Percentiles rank a stretch among this genome's conserved stretches.
phyloP scores from a whole-genome alignment of 1,140 invertebrate species.

The Apis cerana region DNA sequence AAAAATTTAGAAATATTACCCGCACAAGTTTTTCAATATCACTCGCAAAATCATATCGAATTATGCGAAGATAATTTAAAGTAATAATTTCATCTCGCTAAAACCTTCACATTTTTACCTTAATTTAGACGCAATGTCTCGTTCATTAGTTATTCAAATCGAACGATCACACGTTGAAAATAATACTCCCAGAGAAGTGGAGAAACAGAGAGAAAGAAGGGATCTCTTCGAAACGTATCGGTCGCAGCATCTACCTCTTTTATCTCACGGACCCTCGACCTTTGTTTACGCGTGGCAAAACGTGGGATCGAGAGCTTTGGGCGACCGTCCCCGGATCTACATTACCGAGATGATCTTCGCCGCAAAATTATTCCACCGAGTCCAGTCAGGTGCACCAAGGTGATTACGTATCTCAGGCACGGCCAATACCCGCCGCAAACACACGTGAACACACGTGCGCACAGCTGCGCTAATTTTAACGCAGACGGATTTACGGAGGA shows the following conservation, averaged over 20 bases:
- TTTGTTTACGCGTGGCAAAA: conserved; percentile 20
- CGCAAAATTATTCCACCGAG: conserved; percentile 51
- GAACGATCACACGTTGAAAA: too few relatives aligned
- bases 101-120: too few relatives aligned
- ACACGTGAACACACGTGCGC: neutral
- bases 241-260: too few relatives aligned
- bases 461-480: conserved; percentile 36
- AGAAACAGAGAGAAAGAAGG: too few relatives aligned
- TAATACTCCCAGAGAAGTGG: too few relatives aligned
- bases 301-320: neutral
- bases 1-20: neutral
- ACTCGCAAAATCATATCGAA: neutral
- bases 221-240: too few relatives aligned
- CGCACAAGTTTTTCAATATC: neutral
- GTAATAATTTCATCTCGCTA: too few relatives aligned
- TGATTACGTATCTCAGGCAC: conserved; percentile 48
- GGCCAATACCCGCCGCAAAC: conserved; percentile 39
- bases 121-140: too few relatives aligned
- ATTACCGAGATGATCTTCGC: conserved; percentile 46
- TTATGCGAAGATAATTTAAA: too few relatives aligned
- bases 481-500: neutral
- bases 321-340: conserved; percentile 15
- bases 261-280: neutral
- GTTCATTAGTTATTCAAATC: too few relatives aligned
- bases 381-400: conserved; percentile 49